Evolutionary conservation across 2,113 vertebrate species (phyloP).

Genomic region (Plotosus lineatus): DNA sequence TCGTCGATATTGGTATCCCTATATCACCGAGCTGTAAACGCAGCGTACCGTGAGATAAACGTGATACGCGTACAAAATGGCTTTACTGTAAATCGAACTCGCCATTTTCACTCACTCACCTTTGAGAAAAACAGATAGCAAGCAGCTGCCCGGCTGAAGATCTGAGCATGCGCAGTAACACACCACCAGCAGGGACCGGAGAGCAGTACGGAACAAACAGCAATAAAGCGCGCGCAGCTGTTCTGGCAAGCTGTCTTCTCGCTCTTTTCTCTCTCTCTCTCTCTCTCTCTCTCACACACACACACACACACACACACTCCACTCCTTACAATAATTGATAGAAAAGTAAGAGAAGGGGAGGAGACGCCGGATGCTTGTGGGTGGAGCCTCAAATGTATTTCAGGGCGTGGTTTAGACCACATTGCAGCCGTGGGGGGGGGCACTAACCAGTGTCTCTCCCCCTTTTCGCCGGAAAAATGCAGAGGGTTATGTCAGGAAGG

Average conservation of each 20-base stretch:
- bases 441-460: too few species aligned
- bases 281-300: too few species aligned
- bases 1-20: neutral
- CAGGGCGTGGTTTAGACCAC: neutral
- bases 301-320: too few species aligned
- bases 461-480: too few species aligned
- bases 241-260: neutral
- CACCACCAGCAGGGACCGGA: neutral
- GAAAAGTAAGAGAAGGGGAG: neutral
- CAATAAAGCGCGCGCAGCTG: neutral
- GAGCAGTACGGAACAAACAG: neutral
- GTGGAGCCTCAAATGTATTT: neutral
- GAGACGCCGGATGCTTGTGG: neutral
- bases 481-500: too few species aligned
- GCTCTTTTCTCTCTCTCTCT: too few species aligned
- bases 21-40: neutral
- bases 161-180: conserved; percentile 66
- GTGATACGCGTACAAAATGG: neutral
- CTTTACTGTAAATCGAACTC: neutral
- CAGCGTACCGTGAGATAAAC: neutral
- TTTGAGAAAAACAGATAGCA: conserved; percentile 56
- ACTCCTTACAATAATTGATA: neutral
- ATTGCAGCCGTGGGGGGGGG: too few species aligned
- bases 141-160: conserved; percentile 61
- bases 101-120: conserved; percentile 66